phyloP scores from a whole-genome alignment of 1,140 invertebrate genomes.

The Helicoverpa zea region DNA sequence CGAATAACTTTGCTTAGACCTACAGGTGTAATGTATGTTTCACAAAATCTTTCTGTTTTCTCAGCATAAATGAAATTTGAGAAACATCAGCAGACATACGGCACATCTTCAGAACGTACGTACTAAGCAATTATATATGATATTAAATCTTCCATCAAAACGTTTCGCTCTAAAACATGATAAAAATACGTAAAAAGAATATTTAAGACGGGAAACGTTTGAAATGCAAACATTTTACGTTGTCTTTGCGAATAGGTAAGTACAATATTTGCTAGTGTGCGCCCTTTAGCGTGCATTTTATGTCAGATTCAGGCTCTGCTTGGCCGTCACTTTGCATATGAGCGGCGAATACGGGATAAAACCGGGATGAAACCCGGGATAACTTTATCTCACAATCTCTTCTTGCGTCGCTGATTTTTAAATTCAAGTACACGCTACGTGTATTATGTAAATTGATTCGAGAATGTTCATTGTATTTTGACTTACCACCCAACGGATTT shows the following conservation, averaged over 20 bases:
- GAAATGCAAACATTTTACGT: constrained; percentile 57
- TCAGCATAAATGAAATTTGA: not conserved
- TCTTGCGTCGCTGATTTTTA: constrained; percentile 69
- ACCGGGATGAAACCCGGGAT: constrained; percentile 62
- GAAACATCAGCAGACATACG: not conserved
- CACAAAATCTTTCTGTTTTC: not conserved
- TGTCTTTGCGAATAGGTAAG: constrained; percentile 49
- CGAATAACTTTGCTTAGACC: too few species aligned
- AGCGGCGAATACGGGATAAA: constrained; percentile 51
- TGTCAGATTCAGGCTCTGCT: constrained; percentile 58
- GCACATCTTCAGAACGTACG: not conserved
- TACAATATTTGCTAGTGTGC: constrained; percentile 45
- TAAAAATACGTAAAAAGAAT: constrained; percentile 39
- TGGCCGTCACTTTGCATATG: constrained; percentile 69
- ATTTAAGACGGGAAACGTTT: constrained; percentile 43
- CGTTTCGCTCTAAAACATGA: constrained; percentile 1
- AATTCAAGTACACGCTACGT: constrained; percentile 65
- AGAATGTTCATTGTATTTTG: constrained; percentile 53
- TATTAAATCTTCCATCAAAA: constrained; percentile 29
- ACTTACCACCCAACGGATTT: constrained; percentile 34
- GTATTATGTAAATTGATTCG: constrained; percentile 71
- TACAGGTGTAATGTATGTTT: not conserved
- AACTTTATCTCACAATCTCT: constrained; percentile 69
- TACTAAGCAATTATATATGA: not conserved
- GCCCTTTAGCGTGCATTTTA: constrained; percentile 66